Evolutionary conservation across 1,140 invertebrate species (phyloP).

Genomic region (Meteorus sp.): DNA sequence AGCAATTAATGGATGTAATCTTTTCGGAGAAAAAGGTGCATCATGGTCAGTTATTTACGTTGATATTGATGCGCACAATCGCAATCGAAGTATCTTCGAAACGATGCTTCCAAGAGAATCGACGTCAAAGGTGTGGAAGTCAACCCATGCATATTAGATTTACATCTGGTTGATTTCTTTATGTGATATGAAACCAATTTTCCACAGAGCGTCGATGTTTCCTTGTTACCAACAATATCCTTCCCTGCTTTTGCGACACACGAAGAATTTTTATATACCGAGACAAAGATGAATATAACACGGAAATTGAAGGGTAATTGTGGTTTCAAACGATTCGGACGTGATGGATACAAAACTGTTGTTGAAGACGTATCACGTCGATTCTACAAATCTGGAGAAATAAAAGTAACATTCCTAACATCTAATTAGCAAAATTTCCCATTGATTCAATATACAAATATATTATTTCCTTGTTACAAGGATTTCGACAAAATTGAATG

Average conservation of each 20-base stretch:
- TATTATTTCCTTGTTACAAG: slow-evolving; percentile 50
- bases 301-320: slow-evolving; percentile 84
- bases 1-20: slow-evolving; percentile 97
- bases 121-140: slow-evolving; percentile 84
- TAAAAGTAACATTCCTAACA: slow-evolving; percentile 60
- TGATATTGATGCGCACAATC: slow-evolving; percentile 98
- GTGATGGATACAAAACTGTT: slow-evolving; percentile 92
- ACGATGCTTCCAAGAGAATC: slow-evolving; percentile 97
- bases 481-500: slow-evolving; percentile 96
- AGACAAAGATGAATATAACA: slow-evolving; percentile 88
- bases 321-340: slow-evolving; percentile 92
- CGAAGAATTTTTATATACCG: slow-evolving; percentile 82
- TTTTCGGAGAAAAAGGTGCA: slow-evolving; percentile 96
- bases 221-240: slow-evolving; percentile 72
- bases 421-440: slow-evolving; percentile 23
- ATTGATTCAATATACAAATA: slow-evolving; percentile 3
- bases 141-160: slow-evolving; percentile 19
- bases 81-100: slow-evolving; percentile 98
- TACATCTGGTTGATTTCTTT: slow-evolving; percentile 18
- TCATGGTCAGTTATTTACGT: slow-evolving; percentile 99
- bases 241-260: slow-evolving; percentile 99
- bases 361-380: slow-evolving; percentile 79
- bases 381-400: slow-evolving; percentile 73
- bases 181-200: slow-evolving; percentile 27
- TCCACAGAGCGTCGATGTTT: slow-evolving; percentile 60